Evolutionary conservation across 2,113 vertebrate genomes (phyloP).

Genomic region (Sterrhoptilus dennistouni): DNA sequence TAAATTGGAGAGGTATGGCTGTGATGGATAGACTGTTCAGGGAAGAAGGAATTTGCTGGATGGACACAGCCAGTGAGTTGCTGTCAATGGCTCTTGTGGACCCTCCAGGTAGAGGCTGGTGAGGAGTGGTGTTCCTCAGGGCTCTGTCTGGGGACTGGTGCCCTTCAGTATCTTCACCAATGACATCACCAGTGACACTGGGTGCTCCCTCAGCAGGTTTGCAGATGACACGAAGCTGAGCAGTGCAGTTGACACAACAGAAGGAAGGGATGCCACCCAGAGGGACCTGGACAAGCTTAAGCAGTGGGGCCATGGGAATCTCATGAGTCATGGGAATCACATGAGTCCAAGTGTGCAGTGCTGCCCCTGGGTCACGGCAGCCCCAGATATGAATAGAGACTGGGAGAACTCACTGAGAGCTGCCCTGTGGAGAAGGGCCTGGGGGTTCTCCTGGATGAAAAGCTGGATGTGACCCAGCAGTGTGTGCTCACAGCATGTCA

Average conservation of each 20-base stretch:
- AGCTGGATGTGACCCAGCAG: neutral
- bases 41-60: neutral
- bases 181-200: fast-evolving
- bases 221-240: neutral
- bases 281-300: neutral
- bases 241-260: neutral
- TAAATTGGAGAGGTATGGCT: neutral
- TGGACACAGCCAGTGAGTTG: neutral
- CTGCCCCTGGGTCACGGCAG: neutral
- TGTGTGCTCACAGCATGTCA: neutral
- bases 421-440: neutral
- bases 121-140: neutral
- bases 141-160: neutral
- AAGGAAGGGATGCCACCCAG: neutral
- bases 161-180: fast-evolving
- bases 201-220: neutral
- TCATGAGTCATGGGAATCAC: neutral
- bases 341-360: neutral
- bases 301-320: neutral
- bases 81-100: neutral
- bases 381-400: neutral
- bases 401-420: neutral
- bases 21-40: neutral
- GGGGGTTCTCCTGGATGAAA: neutral
- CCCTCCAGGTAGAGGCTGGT: neutral